Base-by-base conservation (phyloP, 2,113 vertebrate genomes). In the Lepidothrix coronata region DNA sequence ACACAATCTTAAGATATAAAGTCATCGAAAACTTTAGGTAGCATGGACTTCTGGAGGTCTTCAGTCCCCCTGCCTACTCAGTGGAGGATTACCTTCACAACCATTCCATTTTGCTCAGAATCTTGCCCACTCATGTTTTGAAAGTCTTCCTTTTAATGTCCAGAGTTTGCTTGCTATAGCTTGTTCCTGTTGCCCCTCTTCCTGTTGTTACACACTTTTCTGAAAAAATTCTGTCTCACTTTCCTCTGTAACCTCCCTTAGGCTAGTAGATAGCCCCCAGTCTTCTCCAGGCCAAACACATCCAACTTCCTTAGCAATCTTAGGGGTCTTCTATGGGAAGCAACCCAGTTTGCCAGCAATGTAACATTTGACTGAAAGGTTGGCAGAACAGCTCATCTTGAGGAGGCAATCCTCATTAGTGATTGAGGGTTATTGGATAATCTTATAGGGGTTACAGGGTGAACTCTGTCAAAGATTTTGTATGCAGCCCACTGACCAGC, bases 191-290 rank as follows among this genome's bases (percentile, higher is more conserved):
- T 87, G 33, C 48, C 33, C 5, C 10, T 63, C 22, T 75, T 85
- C 12, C 21, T 90, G 30, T 55, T 0, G 0, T 55, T 67, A 41
- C 0, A 5, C 9, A 4, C 21, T 63, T 46, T n/a, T 55, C 43
- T 59, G 71, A 31, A 85, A 66, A 63, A 37, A 41, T n/a, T 44
- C 23, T 14, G 7, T 76, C 44, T 80, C 15, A 2, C 27, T 51
- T 65, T 77, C 19, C 24, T 76, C 30, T 61, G 15, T 86, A 57
- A 67, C 31, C 17, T 89, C 12, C 11, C 20, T 59, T 59, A 93
- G 43, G 8, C 28, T 71, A 8, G n/a, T 31, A 37, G 19, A 11
- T 57, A 43, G 39, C 7, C 16, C 24, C 12, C 12, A 11, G 57
- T 39, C 41, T 79, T 85, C 70, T 57, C 35, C 37, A 63, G 39